phyloP scores from a whole-genome alignment of 2,888 invertebrate species.

The Pterostichus niger region DNA sequence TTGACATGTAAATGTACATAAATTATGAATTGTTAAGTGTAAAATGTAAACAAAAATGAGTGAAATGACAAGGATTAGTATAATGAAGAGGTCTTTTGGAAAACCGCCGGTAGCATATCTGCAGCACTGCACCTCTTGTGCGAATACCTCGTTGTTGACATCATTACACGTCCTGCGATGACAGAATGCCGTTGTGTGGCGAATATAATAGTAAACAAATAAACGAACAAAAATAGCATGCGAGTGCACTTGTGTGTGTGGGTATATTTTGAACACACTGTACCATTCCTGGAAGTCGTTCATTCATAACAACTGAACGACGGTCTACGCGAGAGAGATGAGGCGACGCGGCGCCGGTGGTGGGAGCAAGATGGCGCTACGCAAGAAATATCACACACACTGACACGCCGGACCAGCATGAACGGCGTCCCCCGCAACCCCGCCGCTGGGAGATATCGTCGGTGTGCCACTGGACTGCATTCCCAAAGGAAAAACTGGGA shows the following conservation, averaged over 20 bases:
- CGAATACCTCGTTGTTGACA: constrained; percentile 63
- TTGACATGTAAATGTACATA: too few relatives aligned
- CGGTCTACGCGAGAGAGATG: constrained; percentile 68
- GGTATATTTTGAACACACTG: constrained; percentile 66
- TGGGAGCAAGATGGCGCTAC: constrained; percentile 67
- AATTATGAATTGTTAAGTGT: too few relatives aligned
- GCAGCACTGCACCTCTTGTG: constrained; percentile 53
- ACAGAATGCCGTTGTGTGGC: constrained; percentile 62
- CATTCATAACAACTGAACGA: constrained; percentile 71
- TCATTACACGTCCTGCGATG: constrained; percentile 47
- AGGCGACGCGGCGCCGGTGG: constrained; percentile 15
- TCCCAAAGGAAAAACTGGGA: neutral
- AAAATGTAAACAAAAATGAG: constrained; percentile 1
- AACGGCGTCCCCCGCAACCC: constrained; percentile 27
- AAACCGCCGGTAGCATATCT: constrained; percentile 18
- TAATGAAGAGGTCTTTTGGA: constrained; percentile 6
- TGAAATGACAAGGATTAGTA: constrained; percentile 1
- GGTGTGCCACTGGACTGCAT: neutral
- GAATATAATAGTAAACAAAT: constrained; percentile 67
- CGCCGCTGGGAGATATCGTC: constrained; percentile 17
- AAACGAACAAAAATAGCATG: constrained; percentile 56
- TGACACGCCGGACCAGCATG: constrained; percentile 52
- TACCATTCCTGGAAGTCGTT: constrained; percentile 72
- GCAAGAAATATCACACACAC: constrained; percentile 69
- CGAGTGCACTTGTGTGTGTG: constrained; percentile 48